Conservation (phyloP, 2,113 vertebrate species). For the Dermatemys mawii region DNA sequence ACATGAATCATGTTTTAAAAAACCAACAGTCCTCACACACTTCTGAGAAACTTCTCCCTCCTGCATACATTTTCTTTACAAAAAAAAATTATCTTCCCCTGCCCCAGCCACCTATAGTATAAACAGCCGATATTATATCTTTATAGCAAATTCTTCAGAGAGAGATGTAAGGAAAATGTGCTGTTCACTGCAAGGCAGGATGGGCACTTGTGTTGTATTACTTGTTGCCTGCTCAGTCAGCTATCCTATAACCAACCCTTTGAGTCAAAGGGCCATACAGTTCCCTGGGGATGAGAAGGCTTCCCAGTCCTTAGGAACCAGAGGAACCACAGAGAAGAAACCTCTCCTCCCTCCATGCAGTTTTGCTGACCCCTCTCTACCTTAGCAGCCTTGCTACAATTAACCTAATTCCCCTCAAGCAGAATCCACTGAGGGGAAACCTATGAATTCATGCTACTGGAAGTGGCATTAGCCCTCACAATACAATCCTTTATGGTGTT, state of each 20-base stretch:
- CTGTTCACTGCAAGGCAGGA: not conserved
- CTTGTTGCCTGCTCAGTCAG: not conserved
- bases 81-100: not conserved
- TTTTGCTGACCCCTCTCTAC: not conserved
- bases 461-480: not conserved
- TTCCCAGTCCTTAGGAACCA: not conserved
- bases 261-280: not conserved
- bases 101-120: not conserved
- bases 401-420: not conserved
- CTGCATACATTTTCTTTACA: not conserved
- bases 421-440: not conserved
- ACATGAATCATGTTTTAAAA: not conserved
- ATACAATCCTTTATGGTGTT: rapidly evolving
- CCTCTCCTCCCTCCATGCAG: not conserved
- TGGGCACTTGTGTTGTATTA: not conserved
- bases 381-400: no score
- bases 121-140: not conserved
- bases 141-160: not conserved
- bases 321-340: not conserved
- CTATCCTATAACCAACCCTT: not conserved
- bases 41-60: not conserved
- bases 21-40: not conserved
- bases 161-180: not conserved
- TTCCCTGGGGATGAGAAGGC: not conserved
- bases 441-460: rapidly evolving